These are phyloP conservation scores for Acanthococcus lagerstroemiae DNA, from an alignment of 2,888 invertebrate genomes.

Conservation along the genomic window DNA sequence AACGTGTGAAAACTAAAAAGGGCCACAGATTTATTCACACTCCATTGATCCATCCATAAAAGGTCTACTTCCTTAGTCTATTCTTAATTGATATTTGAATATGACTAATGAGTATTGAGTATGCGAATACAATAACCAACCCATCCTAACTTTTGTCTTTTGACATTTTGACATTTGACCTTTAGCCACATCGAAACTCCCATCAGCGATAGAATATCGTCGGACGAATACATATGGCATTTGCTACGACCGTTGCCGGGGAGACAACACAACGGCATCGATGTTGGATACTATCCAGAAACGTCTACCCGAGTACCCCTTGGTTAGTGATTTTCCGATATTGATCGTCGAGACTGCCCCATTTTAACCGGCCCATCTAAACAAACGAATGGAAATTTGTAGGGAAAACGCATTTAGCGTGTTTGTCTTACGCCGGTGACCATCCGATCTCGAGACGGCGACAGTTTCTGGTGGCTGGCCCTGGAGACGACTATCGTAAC, in stretches of 20 bases:
- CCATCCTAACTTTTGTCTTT: neutral
- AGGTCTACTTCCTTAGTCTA: too few relatives aligned
- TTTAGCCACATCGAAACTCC: slow-evolving; percentile 48
- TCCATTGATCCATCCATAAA: too few relatives aligned
- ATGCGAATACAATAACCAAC: neutral
- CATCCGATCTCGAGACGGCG: slow-evolving; percentile 66
- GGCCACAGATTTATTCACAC: too few relatives aligned
- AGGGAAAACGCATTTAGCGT: slow-evolving; percentile 76
- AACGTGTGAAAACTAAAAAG: too few relatives aligned
- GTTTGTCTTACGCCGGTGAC: slow-evolving; percentile 72
- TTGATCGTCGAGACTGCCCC: too few relatives aligned
- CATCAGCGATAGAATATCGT: slow-evolving; percentile 52
- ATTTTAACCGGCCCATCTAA: too few relatives aligned
- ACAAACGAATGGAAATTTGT: too few relatives aligned
- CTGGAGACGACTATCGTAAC: slow-evolving; percentile 54
- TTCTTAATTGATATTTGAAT: too few relatives aligned
- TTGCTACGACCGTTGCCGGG: slow-evolving; percentile 27
- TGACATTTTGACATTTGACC: neutral
- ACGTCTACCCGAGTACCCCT: slow-evolving; percentile 9
- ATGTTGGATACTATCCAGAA: slow-evolving; percentile 26
- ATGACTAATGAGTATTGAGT: too few relatives aligned
- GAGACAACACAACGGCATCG: slow-evolving; percentile 18
- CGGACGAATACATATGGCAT: slow-evolving; percentile 59
- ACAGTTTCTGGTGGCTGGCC: slow-evolving; percentile 50
- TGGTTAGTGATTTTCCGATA: too few relatives aligned